phyloP scores from a whole-genome alignment of 1,140 invertebrate species.

The Homalodisca vitripennis region DNA sequence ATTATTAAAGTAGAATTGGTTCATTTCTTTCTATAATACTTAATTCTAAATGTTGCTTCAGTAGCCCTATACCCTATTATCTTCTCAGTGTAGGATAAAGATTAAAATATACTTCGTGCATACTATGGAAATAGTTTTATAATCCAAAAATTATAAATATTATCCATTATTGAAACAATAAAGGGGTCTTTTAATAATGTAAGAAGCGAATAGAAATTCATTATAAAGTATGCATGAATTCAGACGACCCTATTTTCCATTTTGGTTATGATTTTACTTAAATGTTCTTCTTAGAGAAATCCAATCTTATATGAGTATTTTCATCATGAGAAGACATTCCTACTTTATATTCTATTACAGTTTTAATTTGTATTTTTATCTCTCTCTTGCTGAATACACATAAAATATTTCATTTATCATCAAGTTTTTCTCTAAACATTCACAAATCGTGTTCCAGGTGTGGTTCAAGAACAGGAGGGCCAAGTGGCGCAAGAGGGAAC shows the following conservation, averaged over 20 bases:
- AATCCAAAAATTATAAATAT: no score
- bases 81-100: no score
- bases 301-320: not conserved
- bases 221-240: no score
- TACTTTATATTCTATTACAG: not conserved
- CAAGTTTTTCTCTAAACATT: conserved; percentile 16
- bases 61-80: no score
- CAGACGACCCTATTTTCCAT: no score
- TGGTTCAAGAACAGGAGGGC: conserved; percentile 94
- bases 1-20: not conserved
- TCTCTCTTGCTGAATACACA: not conserved
- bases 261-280: no score
- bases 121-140: no score
- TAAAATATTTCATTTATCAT: conserved; percentile 18
- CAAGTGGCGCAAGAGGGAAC: conserved; percentile 98
- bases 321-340: not conserved
- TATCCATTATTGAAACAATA: no score
- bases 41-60: not conserved
- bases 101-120: no score
- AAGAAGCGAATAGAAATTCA: no score
- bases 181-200: no score
- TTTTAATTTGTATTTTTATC: not conserved
- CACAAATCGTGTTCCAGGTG: conserved; percentile 82
- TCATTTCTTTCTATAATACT: not conserved
- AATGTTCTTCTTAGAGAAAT: not conserved